Conservation (phyloP, 2,113 vertebrate genomes). For the Fukomys damarensis region DNA sequence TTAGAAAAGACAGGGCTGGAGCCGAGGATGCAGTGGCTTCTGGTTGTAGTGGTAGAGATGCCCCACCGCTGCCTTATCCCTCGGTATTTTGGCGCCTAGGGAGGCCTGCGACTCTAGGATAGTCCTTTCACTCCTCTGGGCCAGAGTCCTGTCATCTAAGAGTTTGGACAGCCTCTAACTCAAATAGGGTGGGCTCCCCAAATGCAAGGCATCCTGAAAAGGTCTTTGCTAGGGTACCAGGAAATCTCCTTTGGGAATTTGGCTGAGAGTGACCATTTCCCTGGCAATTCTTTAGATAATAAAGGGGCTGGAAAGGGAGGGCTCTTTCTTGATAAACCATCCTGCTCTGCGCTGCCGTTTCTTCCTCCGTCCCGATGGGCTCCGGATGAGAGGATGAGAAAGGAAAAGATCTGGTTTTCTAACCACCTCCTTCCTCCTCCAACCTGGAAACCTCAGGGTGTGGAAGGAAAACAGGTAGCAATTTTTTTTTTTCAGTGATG, state of each 20-base stretch:
- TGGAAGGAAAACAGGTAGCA: not conserved
- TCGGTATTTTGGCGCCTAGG: not conserved
- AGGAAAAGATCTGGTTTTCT: slow-evolving; percentile 54
- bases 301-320: not conserved
- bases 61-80: not conserved
- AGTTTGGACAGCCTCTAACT: slow-evolving; percentile 23
- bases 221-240: not conserved
- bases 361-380: slow-evolving; percentile 10
- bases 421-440: slow-evolving; percentile 41
- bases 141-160: not conserved
- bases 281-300: slow-evolving; percentile 44
- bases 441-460: slow-evolving; percentile 50
- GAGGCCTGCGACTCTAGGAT: not conserved
- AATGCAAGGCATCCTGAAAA: not conserved
- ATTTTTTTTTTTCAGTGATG: not conserved
- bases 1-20: slow-evolving; percentile 29
- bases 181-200: not conserved
- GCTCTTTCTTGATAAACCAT: not conserved
- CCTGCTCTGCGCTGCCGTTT: not conserved
- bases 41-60: not conserved
- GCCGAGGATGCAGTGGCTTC: not conserved
- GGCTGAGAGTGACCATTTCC: not conserved
- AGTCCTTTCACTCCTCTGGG: not conserved
- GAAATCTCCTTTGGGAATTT: slow-evolving; percentile 37
- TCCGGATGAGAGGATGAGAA: not conserved